phyloP scores from a whole-genome alignment of 2,797 vertebrate species.

The Potorous gilbertii region DNA sequence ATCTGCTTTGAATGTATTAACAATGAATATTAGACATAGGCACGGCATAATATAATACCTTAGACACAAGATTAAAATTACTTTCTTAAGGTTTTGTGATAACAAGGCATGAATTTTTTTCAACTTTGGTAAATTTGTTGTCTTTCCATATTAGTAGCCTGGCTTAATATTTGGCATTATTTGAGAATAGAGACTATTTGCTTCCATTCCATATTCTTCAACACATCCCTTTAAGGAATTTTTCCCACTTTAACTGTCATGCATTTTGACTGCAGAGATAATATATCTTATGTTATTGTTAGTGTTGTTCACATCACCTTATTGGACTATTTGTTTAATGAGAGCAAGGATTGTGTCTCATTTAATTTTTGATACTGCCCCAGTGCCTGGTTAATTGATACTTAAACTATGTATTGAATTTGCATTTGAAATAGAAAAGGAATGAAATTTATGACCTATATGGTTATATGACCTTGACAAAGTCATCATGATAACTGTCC shows the following conservation, averaged over 20 bases:
- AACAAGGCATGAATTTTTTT: conserved; percentile 26
- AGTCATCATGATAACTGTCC: neutral
- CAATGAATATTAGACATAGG: conserved; percentile 33
- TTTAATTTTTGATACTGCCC: neutral
- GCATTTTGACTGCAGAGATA: neutral
- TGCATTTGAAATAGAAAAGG: neutral
- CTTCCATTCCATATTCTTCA: conserved; percentile 23
- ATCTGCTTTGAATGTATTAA: conserved; percentile 30
- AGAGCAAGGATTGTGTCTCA: neutral
- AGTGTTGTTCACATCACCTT: neutral
- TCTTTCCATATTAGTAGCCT: conserved; percentile 29
- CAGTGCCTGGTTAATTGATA: neutral
- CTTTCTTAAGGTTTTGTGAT: conserved; percentile 19
- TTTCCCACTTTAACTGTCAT: neutral
- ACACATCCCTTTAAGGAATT: conserved; percentile 14
- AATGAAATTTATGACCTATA: neutral
- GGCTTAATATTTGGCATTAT: neutral
- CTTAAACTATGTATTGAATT: neutral
- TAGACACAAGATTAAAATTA: conserved; percentile 48
- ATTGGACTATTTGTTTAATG: neutral
- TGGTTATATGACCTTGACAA: neutral
- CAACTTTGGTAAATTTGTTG: conserved; percentile 31
- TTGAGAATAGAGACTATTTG: conserved; percentile 19
- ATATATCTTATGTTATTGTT: neutral
- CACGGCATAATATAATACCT: conserved; percentile 42